phyloP scores from a whole-genome alignment of 2,888 invertebrate genomes.

The Pachymerium ferrugineum region DNA sequence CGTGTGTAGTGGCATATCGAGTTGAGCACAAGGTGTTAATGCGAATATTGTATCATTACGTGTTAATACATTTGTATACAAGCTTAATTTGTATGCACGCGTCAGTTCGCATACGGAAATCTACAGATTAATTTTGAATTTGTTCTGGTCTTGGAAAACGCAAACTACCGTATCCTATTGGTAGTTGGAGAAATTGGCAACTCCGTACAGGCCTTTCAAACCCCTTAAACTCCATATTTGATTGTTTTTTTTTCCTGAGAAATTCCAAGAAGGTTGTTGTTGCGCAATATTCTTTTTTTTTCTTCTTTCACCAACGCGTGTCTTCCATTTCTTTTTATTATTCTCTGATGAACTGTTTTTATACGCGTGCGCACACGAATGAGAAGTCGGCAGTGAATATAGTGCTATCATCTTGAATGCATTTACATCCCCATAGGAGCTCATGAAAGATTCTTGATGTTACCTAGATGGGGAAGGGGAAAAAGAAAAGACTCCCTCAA shows the following conservation, averaged over 20 bases:
- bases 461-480: slow-evolving; percentile 3
- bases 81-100: slow-evolving; percentile 3
- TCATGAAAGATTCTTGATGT: slow-evolving; percentile 21
- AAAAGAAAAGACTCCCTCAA: slow-evolving; percentile 11
- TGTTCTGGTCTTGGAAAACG: neutral
- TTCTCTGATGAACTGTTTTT: slow-evolving; percentile 21
- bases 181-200: neutral
- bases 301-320: neutral
- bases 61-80: neutral
- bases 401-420: slow-evolving; percentile 21
- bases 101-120: neutral
- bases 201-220: neutral
- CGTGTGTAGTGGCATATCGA: slow-evolving; percentile 2
- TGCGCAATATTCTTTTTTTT: neutral
- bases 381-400: slow-evolving; percentile 9
- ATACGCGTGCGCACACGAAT: slow-evolving; percentile 14
- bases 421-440: slow-evolving; percentile 14
- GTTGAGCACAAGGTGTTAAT: slow-evolving; percentile 10
- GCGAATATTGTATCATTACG: neutral
- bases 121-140: neutral
- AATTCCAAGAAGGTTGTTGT: neutral
- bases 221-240: slow-evolving; percentile 2
- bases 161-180: slow-evolving; percentile 1
- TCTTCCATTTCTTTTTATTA: slow-evolving; percentile 14
- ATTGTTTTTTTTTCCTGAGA: neutral